Evolutionary conservation across 2,797 vertebrate genomes (phyloP), one percentile per base, ranked within the genome.

Genomic region (Diplodus sargus): DNA sequence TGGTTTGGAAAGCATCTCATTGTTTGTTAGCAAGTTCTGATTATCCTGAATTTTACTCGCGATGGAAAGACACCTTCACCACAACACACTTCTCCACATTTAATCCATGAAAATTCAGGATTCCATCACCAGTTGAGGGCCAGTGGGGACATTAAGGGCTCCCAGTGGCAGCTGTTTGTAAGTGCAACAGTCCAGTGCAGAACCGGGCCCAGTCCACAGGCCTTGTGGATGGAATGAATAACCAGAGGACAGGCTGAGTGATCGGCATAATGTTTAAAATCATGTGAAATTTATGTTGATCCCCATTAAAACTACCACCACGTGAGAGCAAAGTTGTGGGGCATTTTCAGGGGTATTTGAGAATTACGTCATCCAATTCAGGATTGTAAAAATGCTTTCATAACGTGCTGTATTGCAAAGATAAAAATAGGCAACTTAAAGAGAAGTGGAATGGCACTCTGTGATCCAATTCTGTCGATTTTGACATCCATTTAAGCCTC

Each of bases 91-190:
- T 5, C 5, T 0, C n/a, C 39, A 20, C 17, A 70, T 12, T 10
- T 65, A 70, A 51, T 45, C 54, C 59, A 57, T 5, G 17, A 76
- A 23, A 43, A 71, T 58, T 28, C 57, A 79, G 28, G 22, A 58
- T 59, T 75, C 70, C 39, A 51, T 43, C 4, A 66, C 39, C 30
- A 16, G 20, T 45, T 20, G 28, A 76, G 34, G 52, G 18, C 23
- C 49, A 39, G 28, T 28, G 43, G 61, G 28, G 65, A 39, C 23
- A n/a, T 52, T 13, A 11, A 20, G n/a, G 30, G 15, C 72, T 59
- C 53, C 57, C 61, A 69, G 70, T 56, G 73, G 77, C n/a, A 22
- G 3, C 8, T 18, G n/a, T 25, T 5, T 45, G 45, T 48, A 76
- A 45, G 8, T 68, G 14, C 65, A 76, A 17, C n/a, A 16, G 54